These are phyloP conservation scores for Chymomyza costata DNA, from an alignment of 1,140 invertebrate species.

Conservation along the genomic window DNA sequence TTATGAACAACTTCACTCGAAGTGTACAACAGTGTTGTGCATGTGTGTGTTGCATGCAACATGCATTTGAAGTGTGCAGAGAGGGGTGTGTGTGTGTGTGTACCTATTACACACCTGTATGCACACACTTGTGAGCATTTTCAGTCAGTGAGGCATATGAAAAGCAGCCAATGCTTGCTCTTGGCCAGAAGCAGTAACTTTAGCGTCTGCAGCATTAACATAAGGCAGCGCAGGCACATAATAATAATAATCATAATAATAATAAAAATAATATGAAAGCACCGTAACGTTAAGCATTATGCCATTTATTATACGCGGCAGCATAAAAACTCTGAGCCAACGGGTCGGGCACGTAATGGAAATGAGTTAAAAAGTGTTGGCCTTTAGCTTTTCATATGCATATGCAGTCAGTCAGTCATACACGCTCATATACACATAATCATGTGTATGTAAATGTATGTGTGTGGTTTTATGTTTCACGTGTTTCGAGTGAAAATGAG, in stretches of 20 bases:
- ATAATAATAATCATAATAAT: conserved; percentile 24
- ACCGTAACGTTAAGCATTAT: conserved; percentile 47
- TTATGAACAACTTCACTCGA: too few relatives aligned
- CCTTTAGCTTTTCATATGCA: conserved; percentile 19
- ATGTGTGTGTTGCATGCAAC: neutral
- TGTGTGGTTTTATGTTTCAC: conserved; percentile 15
- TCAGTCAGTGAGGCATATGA: conserved; percentile 37
- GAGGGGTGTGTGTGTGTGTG: too few relatives aligned
- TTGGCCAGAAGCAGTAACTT: neutral
- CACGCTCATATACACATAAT: conserved; percentile 31
- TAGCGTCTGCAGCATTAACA: conserved; percentile 20
- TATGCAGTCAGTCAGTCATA: conserved; percentile 44
- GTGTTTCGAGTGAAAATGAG: conserved; percentile 65
- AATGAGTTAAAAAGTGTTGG: conserved; percentile 58
- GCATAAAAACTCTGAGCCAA: conserved; percentile 25
- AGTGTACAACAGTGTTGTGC: conserved; percentile 22
- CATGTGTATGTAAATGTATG: conserved; percentile 13
- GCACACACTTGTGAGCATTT: conserved; percentile 27
- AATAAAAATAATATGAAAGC: conserved; percentile 29
- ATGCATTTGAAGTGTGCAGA: neutral
- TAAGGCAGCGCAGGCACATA: neutral
- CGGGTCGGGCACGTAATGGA: conserved; percentile 39
- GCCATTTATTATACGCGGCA: conserved; percentile 45
- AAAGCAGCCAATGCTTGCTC: too few relatives aligned
- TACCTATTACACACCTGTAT: conserved; percentile 27